phyloP scores from a whole-genome alignment of 2,888 invertebrate genomes.

The Parascotia fuliginaria region DNA sequence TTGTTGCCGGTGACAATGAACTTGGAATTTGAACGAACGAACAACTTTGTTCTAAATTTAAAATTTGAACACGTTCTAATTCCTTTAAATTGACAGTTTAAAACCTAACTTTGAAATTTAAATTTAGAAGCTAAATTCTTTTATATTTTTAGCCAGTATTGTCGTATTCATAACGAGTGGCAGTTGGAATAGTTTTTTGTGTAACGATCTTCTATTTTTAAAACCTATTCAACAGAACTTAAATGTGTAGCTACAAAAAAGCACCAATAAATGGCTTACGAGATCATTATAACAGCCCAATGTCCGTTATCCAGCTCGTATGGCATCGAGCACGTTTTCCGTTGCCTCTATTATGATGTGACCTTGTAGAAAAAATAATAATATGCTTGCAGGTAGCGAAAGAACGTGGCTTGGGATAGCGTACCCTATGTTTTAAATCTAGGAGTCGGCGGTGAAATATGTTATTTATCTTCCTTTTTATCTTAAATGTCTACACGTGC shows the following conservation, averaged over 20 bases:
- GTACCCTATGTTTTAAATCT: constrained; percentile 3
- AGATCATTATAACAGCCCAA: constrained; percentile 32
- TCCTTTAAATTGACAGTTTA: background rate
- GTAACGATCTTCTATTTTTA: constrained; percentile 1
- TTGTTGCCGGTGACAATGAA: constrained; percentile 40
- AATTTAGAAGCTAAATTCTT: background rate
- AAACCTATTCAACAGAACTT: constrained; percentile 2
- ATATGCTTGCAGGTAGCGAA: constrained; percentile 60
- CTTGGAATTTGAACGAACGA: constrained; percentile 33
- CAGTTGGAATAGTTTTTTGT: background rate
- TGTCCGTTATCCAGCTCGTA: constrained; percentile 45
- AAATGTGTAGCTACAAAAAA: constrained; percentile 23
- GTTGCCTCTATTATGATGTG: constrained; percentile 45
- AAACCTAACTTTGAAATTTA: background rate
- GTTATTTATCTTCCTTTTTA: background rate
- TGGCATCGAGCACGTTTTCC: constrained; percentile 37
- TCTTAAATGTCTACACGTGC: no score
- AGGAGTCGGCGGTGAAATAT: background rate
- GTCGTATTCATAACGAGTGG: background rate
- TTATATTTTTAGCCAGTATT: background rate
- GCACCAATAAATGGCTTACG: constrained; percentile 17
- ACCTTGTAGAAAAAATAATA: constrained; percentile 57
- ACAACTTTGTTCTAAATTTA: constrained; percentile 22
- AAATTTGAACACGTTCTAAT: constrained; percentile 16
- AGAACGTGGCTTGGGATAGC: constrained; percentile 49